A percentile compares a stretch with the other conserved stretches of the same genome.
phyloP scores from a whole-genome alignment of 2,113 vertebrate genomes.

The Sapayoa aenigma region DNA sequence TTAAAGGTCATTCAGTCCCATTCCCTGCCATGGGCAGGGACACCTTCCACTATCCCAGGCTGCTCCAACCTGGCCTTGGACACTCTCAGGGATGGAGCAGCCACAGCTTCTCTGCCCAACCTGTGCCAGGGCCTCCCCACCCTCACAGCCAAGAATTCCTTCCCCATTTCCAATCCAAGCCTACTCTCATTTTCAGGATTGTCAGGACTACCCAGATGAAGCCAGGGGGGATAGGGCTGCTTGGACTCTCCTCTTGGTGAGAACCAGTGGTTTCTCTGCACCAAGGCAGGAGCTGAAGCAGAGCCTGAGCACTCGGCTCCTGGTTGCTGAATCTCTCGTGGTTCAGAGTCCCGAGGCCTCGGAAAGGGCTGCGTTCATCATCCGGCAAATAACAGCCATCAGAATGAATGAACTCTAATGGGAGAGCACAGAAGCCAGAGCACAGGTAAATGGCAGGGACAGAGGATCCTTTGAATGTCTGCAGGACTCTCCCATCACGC shows the following conservation, averaged over 20 bases:
- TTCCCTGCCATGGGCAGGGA: neutral
- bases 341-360: neutral
- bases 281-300: neutral
- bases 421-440: constrained; percentile 44
- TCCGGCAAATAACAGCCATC: constrained; percentile 10
- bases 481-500: neutral
- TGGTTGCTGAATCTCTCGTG: constrained; percentile 15
- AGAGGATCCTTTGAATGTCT: neutral
- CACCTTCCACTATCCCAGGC: rapidly evolving
- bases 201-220: rapidly evolving
- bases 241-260: neutral
- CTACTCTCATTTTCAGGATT: neutral
- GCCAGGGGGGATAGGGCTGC: rapidly evolving
- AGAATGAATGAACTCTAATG: constrained; percentile 40
- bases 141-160: neutral
- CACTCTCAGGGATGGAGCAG: neutral
- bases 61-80: rapidly evolving
- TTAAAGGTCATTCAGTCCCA: rapidly evolving
- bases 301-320: neutral
- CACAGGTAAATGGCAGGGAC: neutral
- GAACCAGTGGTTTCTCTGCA: neutral
- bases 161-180: neutral
- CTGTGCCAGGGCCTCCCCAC: neutral
- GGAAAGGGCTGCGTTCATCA: neutral
- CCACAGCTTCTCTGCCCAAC: neutral